Conservation (phyloP, 2,113 vertebrate genomes). For the Oenanthe melanoleuca region DNA sequence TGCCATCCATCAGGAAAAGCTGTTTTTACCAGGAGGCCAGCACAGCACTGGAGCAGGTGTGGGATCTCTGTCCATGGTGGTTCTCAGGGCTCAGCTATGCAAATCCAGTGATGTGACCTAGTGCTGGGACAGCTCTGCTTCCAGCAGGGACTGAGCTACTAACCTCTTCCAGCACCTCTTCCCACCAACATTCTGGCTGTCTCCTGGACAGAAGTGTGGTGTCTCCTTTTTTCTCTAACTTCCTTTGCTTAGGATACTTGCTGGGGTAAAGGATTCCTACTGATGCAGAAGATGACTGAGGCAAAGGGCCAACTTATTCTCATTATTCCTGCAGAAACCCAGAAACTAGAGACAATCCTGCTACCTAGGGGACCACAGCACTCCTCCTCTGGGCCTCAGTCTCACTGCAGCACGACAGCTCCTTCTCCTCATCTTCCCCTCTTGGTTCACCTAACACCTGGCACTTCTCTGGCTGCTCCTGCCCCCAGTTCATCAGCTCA, state of each 20-base stretch:
- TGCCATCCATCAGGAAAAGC: not conserved
- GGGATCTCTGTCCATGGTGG: not conserved
- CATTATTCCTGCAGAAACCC: not conserved
- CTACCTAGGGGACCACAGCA: not conserved
- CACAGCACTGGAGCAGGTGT: not conserved
- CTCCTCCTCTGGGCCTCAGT: not conserved
- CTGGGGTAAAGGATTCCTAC: not conserved
- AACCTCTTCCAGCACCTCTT: not conserved
- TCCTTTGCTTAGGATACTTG: not conserved
- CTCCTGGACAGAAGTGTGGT: not conserved
- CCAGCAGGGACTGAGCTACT: not conserved
- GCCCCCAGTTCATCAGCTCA: not conserved
- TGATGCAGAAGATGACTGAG: not conserved
- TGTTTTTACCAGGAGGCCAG: not conserved
- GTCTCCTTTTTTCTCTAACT: not conserved
- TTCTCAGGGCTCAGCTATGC: not conserved
- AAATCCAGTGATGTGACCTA: not conserved
- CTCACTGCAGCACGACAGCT: not conserved
- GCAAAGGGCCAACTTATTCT: not conserved
- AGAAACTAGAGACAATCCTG: not conserved
- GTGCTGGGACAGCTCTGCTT: rapidly evolving
- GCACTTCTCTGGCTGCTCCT: not conserved
- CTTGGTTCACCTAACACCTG: not conserved
- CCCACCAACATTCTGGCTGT: not conserved
- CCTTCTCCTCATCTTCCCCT: not conserved